Base-by-base conservation (phyloP, 2,113 vertebrate species). In the Leptodactylus fuscus region DNA sequence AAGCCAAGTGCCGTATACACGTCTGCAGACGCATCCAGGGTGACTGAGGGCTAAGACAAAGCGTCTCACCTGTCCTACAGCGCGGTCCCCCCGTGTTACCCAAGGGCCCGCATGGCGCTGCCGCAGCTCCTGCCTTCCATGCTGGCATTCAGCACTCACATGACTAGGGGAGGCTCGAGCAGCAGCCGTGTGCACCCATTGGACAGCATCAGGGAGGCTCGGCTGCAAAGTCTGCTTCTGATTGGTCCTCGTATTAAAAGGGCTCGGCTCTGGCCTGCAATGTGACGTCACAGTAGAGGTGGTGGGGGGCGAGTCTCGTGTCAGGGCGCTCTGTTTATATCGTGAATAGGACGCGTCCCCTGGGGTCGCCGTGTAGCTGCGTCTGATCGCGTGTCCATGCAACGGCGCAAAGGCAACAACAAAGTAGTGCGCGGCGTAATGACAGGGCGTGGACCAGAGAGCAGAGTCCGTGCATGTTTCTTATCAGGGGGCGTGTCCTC, bases 121-220 rank as follows among this genome's bases (percentile, higher is more conserved):
- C 83, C 32, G 75, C 62, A 80, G 62, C 84, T 86, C 84, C 51
- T 36, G 77, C 22, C 93, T 90, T 94, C 94, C 94, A 95, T 95
- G 94, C 94, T 94, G 94, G 93, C 93, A 93, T 93, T 93, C 91
- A 81, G 58, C 87, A 83, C 87, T 95, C 94, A 95, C 95, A 93
- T 95, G 95, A 95, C 88, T 22, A 4, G 83, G 62, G 75, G 62
- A 85, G 75, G 83, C 83, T 85, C 75, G 75, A 85, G 88, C 87
- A 76, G 78, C 2, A 1, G 78, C 89, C 46, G 41, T 77, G 85
- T 2, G 0, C 1, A 22, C 74, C 87, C 87, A 90, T 80, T 80
- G 75, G 90, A 87, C 5, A 15, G 49, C 20, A 13, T 1, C 24
- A 74, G 80, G 88, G 92, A 91, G 91, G 93, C 90, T 93, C 88